Base-by-base conservation (phyloP, 2,113 vertebrate genomes). In the Haemorhous mexicanus region DNA sequence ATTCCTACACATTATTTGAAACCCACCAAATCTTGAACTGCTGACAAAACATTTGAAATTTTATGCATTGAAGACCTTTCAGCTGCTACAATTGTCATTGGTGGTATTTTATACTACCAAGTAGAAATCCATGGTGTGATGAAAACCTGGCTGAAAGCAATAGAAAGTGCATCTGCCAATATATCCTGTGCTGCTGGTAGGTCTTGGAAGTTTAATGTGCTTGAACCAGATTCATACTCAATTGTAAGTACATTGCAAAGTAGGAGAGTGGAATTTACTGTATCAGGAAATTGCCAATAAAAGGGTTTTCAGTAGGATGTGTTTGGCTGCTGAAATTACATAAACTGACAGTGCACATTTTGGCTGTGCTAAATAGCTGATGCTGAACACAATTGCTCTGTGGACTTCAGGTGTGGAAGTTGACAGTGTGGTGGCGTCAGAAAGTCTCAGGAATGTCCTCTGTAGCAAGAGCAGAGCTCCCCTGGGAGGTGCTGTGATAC, bases 201-300 rank as follows among this genome's bases (percentile, higher is more conserved):
- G 49, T 84, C 78, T 89, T 85, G 87, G 50, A 73, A 86, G 21
- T 86, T 93, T 50, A n/a, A 73, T 95, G 88, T 90, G 85, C 46
- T 90, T 73, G 67, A 89, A 82, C 28, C 32, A 73, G 81, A 33
- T 81, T 78, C 0, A 59, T 69, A 47, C 16, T 94, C 53, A 58
- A 4, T n/a, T 79, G 13, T 75, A 92, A 92, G 44, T 74, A 12
- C 46, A 16, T 64, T 68, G 20, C 87, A 64, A 74, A 82, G 59
- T 37, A 59, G 22, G 64, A 63, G 69, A 80, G 33, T 73, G 61
- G 52, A 78, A 82, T 97, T 96, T 83, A 82, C 64, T 87, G 0
- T 72, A 18, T 63, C 87, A 85, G 58, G 68, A 96, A 97, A 87
- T 19, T 52, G 85, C 21, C 72, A 93, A 44, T 93, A 78, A 93